Conservation (phyloP, 2,888 invertebrate genomes). For the Carpatolechia fugitivella region DNA sequence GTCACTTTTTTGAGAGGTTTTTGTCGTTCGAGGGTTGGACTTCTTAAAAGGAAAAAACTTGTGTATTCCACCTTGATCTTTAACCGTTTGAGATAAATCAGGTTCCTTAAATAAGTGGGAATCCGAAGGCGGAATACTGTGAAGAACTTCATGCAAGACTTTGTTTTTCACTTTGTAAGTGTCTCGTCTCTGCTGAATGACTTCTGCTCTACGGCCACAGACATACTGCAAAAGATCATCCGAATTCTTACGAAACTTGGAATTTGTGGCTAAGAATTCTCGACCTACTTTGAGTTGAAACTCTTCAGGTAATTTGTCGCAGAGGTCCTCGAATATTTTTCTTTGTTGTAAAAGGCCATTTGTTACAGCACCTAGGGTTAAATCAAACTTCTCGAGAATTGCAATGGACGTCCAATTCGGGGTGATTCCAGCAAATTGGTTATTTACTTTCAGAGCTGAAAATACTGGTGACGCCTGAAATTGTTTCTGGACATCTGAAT, state of each 20-base stretch:
- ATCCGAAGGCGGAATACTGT: conserved; percentile 19
- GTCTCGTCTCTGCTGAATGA: conserved; percentile 20
- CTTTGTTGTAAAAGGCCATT: conserved; percentile 11
- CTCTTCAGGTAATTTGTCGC: conserved; percentile 7
- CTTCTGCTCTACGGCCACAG: conserved; percentile 20
- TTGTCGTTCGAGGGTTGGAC: not conserved
- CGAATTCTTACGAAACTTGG: conserved; percentile 16
- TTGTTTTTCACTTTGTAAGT: conserved; percentile 14
- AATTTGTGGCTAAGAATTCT: conserved; percentile 14
- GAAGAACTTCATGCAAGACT: conserved; percentile 14
- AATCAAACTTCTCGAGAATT: conserved; percentile 13
- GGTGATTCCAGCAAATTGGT: conserved; percentile 3
- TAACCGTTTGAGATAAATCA: conserved; percentile 10
- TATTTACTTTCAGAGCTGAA: conserved; percentile 12
- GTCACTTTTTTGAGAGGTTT: not conserved
- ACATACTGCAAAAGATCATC: conserved; percentile 21
- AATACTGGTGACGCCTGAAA: conserved; percentile 16
- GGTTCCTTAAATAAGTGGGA: conserved; percentile 16
- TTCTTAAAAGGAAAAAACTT: conserved; percentile 16
- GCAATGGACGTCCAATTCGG: not conserved
- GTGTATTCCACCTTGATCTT: conserved; percentile 13
- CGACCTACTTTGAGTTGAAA: conserved; percentile 8
- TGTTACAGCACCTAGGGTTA: conserved; percentile 14
- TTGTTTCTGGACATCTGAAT: conserved; percentile 14
- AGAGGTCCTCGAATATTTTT: not conserved